A percentile compares a stretch with the other conserved stretches of the same genome.
phyloP scores from a whole-genome alignment of 2,888 invertebrate species.

The Drepana falcataria region DNA sequence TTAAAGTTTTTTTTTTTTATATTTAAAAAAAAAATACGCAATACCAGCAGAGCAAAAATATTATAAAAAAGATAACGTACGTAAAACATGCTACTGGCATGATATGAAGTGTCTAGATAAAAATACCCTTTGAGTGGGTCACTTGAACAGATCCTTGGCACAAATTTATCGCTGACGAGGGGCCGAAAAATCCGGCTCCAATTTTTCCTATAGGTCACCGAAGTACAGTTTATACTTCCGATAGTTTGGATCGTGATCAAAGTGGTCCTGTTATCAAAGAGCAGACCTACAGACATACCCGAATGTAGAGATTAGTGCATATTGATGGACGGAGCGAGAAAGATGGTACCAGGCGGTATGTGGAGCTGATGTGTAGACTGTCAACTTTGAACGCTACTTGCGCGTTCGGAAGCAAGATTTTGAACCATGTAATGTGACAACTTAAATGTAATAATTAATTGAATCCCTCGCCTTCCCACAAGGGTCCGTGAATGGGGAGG shows the following conservation, averaged over 20 bases:
- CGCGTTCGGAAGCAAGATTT: no score
- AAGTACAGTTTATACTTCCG: constrained; percentile 31
- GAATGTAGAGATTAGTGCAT: not conserved
- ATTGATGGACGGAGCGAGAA: not conserved
- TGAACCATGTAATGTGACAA: no score
- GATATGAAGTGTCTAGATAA: constrained; percentile 22
- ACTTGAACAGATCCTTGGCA: constrained; percentile 11
- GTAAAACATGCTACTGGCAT: not conserved
- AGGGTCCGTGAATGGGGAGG: no score
- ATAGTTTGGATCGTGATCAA: constrained; percentile 36
- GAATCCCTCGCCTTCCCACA: no score
- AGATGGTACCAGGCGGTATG: no score
- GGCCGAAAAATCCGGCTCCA: constrained; percentile 16
- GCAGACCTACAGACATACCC: not conserved
- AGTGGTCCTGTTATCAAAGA: constrained; percentile 17
- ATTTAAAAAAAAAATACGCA: no score
- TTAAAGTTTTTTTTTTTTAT: no score
- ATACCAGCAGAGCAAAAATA: not conserved
- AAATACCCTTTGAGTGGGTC: constrained; percentile 34
- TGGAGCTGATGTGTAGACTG: no score
- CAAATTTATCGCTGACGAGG: constrained; percentile 15
- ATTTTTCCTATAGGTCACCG: constrained; percentile 30
- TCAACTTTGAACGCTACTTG: no score
- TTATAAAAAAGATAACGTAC: not conserved
- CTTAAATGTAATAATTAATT: no score